Base-by-base conservation (phyloP, 2,888 invertebrate genomes). In the Heliconius sara region DNA sequence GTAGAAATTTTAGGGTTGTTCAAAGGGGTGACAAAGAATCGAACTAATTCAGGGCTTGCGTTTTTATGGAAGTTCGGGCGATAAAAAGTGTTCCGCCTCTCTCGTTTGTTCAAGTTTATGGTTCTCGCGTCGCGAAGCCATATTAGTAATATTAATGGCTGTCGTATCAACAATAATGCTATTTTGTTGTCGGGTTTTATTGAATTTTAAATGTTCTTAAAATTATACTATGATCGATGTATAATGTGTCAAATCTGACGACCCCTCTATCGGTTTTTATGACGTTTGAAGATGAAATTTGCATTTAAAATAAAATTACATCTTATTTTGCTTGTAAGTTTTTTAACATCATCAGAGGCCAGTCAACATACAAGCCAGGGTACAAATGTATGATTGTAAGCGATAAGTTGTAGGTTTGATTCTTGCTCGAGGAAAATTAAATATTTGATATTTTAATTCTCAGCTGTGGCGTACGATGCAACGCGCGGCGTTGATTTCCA, bases 41-140 rank as follows among this genome's bases (percentile, higher is more conserved):
- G 93, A 91, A 94, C 95, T 95, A 95, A 95, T 95, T 95, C 93
- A 94, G 94, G 93, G 93, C 93, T 93, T 92, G 92, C 88, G 92
- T 93, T 95, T 94, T 94, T 94, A 95, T 94, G 92, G 89, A 90
- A 93, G 90, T 89, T 91, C 91, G 91, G 89, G 93, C 92, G 94
- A 94, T 94, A 94, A 95, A 94, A 95, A 94, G 92, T 93, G 94
- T 92, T 93, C 95, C 95, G 95, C 95, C 95, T 95, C 94, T 94
- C 93, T 94, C 92, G 92, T 95, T 95, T 94, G 93, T 93, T 92
- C 91, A 91, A 93, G 90, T 94, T 94, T 95, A 94, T 93, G 91
- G 91, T 91, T 88, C 90, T 89, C 86, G 89, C 91, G 89, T 91
- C 88, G 89, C 88, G 92, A 91, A 90, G 90, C 91, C 92, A 88